These are phyloP conservation scores for Adela reaumurella DNA, from an alignment of 2,888 invertebrate genomes.

Conservation along the genomic window DNA sequence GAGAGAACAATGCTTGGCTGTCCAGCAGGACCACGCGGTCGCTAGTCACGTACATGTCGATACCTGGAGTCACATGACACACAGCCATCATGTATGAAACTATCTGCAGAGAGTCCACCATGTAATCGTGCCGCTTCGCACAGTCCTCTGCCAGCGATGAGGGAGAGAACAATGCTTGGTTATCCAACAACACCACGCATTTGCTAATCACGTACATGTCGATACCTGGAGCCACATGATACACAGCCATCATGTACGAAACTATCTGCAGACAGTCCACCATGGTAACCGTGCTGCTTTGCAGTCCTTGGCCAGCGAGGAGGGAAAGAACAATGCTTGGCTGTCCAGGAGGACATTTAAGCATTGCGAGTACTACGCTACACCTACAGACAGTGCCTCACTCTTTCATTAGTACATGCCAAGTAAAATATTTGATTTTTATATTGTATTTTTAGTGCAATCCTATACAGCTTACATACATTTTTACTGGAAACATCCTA, in stretches of 20 bases:
- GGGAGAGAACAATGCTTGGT: constrained; percentile 77
- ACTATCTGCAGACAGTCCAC: constrained; percentile 75
- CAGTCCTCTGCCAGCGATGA: constrained; percentile 71
- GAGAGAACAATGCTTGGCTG: constrained; percentile 76
- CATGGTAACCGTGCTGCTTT: constrained; percentile 57
- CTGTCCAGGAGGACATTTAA: constrained; percentile 89
- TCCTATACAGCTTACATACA: too few relatives aligned
- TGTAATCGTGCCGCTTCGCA: constrained; percentile 53
- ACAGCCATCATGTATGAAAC: constrained; percentile 83
- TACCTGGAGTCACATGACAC: constrained; percentile 81
- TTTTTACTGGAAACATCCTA: too few relatives aligned
- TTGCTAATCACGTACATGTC: constrained; percentile 72
- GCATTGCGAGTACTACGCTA: too few relatives aligned
- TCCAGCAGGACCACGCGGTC: constrained; percentile 83
- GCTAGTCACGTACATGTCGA: constrained; percentile 70
- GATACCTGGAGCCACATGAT: constrained; percentile 80
- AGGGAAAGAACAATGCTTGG: constrained; percentile 77
- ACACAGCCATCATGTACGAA: constrained; percentile 82
- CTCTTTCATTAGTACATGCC: too few relatives aligned
- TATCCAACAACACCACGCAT: constrained; percentile 82
- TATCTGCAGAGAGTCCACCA: constrained; percentile 72
- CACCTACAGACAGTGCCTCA: too few relatives aligned
- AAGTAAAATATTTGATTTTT: too few relatives aligned
- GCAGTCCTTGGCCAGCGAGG: constrained; percentile 66
- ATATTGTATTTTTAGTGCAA: too few relatives aligned